phyloP scores from a whole-genome alignment of 2,888 invertebrate species.

The Pollenia amentaria region DNA sequence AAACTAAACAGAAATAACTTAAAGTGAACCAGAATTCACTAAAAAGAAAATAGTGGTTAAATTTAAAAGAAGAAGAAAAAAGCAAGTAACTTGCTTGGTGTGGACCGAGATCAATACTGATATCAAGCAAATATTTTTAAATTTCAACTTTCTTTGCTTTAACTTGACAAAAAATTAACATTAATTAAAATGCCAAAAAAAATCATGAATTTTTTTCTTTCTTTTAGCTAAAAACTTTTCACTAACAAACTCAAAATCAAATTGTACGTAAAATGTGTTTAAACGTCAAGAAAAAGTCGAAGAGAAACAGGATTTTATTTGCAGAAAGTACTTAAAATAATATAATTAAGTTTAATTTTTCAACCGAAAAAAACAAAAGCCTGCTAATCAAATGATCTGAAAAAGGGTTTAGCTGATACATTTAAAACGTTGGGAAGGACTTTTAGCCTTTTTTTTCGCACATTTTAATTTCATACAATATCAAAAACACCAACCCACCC shows the following conservation, averaged over 20 bases:
- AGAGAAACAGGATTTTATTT: neutral
- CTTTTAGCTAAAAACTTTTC: neutral
- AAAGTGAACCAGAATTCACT: too few relatives aligned
- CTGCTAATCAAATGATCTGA: slow-evolving; percentile 16
- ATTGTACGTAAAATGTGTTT: slow-evolving; percentile 6
- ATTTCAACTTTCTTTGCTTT: neutral
- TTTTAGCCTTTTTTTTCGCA: slow-evolving; percentile 7
- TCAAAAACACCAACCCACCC: neutral
- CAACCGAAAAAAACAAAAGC: too few relatives aligned
- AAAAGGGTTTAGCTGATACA: neutral
- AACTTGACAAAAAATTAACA: neutral
- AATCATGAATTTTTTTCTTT: neutral
- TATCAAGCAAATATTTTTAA: too few relatives aligned
- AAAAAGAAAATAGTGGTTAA: too few relatives aligned
- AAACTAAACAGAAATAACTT: too few relatives aligned
- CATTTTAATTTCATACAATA: neutral
- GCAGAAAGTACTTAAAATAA: slow-evolving; percentile 1
- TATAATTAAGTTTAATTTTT: slow-evolving; percentile 21
- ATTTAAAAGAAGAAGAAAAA: too few relatives aligned
- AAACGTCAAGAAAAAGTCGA: neutral
- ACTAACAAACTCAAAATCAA: neutral
- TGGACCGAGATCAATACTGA: too few relatives aligned
- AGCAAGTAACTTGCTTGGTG: too few relatives aligned
- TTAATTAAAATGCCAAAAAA: slow-evolving; percentile 8
- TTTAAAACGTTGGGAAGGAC: neutral